These are phyloP conservation scores for Eubasilissa splendida DNA, from an alignment of 2,888 invertebrate genomes.

Conservation along the genomic window DNA sequence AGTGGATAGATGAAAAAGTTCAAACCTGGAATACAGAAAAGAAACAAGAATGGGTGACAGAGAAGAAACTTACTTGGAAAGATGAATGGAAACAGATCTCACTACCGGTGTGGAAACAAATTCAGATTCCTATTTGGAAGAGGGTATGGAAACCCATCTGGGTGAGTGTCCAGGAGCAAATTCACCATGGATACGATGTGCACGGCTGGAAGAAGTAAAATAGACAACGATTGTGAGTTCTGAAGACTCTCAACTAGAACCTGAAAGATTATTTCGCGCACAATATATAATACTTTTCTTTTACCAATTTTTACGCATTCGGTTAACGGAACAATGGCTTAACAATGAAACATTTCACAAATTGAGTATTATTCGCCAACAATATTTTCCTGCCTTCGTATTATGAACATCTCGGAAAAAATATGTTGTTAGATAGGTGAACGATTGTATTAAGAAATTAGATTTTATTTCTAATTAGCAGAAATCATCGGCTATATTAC, in stretches of 20 bases:
- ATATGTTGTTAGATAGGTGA: too few species aligned
- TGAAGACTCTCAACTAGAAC: not conserved
- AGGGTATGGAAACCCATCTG: constrained; percentile 89
- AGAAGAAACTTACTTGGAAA: constrained; percentile 76
- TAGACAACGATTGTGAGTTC: not conserved
- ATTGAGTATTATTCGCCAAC: too few species aligned
- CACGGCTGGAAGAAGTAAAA: constrained; percentile 66
- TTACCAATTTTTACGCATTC: too few species aligned
- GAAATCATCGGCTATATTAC: too few species aligned
- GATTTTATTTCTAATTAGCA: too few species aligned
- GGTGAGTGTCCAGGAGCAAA: constrained; percentile 88
- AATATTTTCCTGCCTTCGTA: too few species aligned
- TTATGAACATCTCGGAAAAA: too few species aligned
- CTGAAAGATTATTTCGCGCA: too few species aligned
- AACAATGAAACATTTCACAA: too few species aligned
- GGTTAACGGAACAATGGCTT: too few species aligned
- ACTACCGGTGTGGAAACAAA: constrained; percentile 80
- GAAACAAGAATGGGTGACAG: constrained; percentile 80
- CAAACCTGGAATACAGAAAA: constrained; percentile 81
- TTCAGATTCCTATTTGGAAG: constrained; percentile 86
- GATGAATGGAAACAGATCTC: constrained; percentile 77
- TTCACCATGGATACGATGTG: constrained; percentile 79
- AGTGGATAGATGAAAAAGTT: constrained; percentile 80
- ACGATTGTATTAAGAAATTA: too few species aligned
- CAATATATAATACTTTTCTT: too few species aligned